These are phyloP conservation scores for Drosophila orosa DNA, from an alignment of 1,140 invertebrate genomes.

Conservation along the genomic window DNA sequence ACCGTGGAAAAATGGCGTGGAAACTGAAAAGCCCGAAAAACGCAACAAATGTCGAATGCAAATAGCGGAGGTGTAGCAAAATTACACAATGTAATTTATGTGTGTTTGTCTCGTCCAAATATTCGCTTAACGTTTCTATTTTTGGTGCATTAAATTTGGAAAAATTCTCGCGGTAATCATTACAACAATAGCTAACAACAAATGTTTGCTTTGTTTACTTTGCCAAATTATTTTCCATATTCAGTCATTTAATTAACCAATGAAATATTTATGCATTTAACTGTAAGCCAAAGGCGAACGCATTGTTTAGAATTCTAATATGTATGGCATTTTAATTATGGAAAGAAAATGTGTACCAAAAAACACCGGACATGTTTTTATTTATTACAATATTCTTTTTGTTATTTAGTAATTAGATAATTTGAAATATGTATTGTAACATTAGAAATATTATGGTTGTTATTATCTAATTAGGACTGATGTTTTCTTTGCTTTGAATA, in stretches of 20 bases:
- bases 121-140: slow-evolving; percentile 24
- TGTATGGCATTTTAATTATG: not conserved
- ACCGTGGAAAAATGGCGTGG: slow-evolving; percentile 23
- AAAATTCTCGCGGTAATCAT: slow-evolving; percentile 1
- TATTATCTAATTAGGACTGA: not conserved
- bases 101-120: slow-evolving; percentile 27
- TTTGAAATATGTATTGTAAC: no score
- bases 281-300: not conserved
- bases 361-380: not conserved
- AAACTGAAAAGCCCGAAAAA: slow-evolving; percentile 4
- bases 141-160: slow-evolving; percentile 1
- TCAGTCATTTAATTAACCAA: slow-evolving; percentile 20
- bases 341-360: not conserved
- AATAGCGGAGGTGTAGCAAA: slow-evolving; percentile 7
- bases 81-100: slow-evolving; percentile 40
- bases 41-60: slow-evolving; percentile 27
- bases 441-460: not conserved
- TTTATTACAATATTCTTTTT: not conserved
- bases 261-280: slow-evolving; percentile 16
- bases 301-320: not conserved
- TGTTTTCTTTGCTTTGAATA: not conserved
- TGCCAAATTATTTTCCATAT: slow-evolving; percentile 4
- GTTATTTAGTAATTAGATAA: not conserved
- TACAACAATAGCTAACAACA: slow-evolving; percentile 6
- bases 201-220: slow-evolving; percentile 14